A percentile compares a stretch with the other conserved stretches of the same genome.
These are phyloP conservation scores for human (Homo sapiens) DNA, from an alignment of 2,113 vertebrate genomes.

Conservation along the genomic window DNA sequence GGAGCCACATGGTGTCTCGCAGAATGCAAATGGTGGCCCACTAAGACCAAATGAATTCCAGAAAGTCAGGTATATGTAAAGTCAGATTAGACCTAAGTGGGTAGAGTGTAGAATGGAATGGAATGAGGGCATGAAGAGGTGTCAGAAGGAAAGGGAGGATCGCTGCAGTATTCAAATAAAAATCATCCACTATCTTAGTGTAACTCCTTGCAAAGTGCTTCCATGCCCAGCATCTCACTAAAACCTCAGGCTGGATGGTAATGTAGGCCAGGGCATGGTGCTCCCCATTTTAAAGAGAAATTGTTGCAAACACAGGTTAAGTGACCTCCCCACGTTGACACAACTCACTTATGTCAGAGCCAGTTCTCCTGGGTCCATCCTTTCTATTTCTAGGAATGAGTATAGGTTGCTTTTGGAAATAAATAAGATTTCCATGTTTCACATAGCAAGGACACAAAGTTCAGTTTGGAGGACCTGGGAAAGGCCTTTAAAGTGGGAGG, in stretches of 20 bases:
- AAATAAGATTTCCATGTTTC: neutral
- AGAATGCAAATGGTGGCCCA: no score
- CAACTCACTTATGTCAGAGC: neutral
- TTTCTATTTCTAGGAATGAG: neutral
- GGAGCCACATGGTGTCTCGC: accelerated
- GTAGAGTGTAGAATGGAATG: accelerated
- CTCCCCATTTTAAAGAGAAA: neutral
- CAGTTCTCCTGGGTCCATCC: neutral
- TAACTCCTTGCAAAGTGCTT: no score
- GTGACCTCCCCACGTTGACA: accelerated
- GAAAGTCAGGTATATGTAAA: neutral
- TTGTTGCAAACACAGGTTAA: neutral
- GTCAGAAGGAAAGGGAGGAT: neutral
- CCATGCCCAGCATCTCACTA: accelerated
- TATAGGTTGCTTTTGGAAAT: neutral
- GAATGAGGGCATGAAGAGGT: accelerated
- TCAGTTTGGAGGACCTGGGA: neutral
- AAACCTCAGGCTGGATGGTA: neutral
- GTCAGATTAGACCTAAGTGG: no score
- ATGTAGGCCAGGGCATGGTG: accelerated
- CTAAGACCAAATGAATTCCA: neutral
- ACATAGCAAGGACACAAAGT: neutral
- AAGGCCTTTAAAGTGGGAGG: no score
- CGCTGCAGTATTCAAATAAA: accelerated
- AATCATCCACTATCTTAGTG: no score